Conservation (phyloP, 1,140 invertebrate species). For the Sitophilus oryzae region DNA sequence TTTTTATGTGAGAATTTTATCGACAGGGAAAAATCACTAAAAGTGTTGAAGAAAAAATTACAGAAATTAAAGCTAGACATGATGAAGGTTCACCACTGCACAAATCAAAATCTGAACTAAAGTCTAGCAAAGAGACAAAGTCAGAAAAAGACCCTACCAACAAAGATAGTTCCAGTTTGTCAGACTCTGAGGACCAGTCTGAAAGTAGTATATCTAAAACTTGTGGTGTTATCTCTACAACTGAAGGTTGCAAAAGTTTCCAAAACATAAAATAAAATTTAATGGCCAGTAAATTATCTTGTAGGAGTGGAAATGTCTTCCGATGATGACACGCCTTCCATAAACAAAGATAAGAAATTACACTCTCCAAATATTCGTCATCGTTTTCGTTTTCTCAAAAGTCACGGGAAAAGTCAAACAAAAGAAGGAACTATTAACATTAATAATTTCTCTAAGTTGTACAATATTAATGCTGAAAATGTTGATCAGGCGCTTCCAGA, state of each 20-base stretch:
- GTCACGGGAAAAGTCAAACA: constrained; percentile 12
- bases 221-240: constrained; percentile 41
- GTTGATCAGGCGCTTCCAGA: constrained; percentile 31
- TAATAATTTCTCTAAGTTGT: constrained; percentile 32
- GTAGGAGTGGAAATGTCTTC: constrained; percentile 42
- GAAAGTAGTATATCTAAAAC: constrained; percentile 43
- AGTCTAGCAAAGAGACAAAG: constrained; percentile 35
- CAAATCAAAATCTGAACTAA: constrained; percentile 18
- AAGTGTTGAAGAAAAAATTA: constrained; percentile 58
- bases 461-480: constrained; percentile 38
- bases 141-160: constrained; percentile 40
- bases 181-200: constrained; percentile 52
- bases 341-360: constrained; percentile 33
- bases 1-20: constrained; percentile 24
- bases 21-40: constrained; percentile 57
- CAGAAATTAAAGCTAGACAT: constrained; percentile 50
- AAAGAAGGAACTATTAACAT: constrained; percentile 33
- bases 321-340: constrained; percentile 39
- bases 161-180: constrained; percentile 52
- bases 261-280: background rate
- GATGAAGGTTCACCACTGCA: constrained; percentile 35
- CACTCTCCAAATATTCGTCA: constrained; percentile 19
- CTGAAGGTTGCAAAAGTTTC: constrained; percentile 35
- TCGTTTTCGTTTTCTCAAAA: constrained; percentile 29
- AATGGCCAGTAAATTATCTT: background rate